Conservation (phyloP, 1,140 invertebrate genomes). For the Zaprionus inermis region DNA sequence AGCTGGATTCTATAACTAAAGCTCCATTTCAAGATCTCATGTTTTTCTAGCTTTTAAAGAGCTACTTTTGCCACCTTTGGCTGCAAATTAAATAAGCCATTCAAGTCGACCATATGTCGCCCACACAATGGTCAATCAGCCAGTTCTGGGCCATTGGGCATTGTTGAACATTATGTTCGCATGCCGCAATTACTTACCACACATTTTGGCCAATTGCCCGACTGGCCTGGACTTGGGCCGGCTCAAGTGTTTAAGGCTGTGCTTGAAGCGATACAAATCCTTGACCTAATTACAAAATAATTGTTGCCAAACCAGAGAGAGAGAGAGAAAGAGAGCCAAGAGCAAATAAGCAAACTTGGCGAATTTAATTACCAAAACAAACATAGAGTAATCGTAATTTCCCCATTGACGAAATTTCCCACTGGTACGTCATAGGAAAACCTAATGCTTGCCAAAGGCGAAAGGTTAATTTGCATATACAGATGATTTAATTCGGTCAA, state of each 20-base stretch:
- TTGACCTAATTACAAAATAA: constrained; percentile 82
- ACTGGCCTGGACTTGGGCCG: constrained; percentile 25
- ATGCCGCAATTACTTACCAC: constrained; percentile 73
- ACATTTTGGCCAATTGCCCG: constrained; percentile 41
- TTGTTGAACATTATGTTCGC: constrained; percentile 52
- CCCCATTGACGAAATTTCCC: constrained; percentile 19
- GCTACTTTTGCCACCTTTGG: background rate
- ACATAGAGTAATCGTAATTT: constrained; percentile 58
- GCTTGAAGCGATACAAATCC: constrained; percentile 67
- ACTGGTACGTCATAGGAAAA: constrained; percentile 1
- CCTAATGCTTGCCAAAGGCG: constrained; percentile 25
- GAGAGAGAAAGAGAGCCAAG: constrained; percentile 2
- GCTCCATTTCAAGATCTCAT: background rate
- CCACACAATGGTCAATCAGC: constrained; percentile 31
- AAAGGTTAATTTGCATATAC: constrained; percentile 36
- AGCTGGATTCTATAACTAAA: background rate
- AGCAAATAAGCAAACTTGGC: constrained; percentile 43
- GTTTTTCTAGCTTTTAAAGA: background rate
- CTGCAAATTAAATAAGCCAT: constrained; percentile 16
- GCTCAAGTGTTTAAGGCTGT: constrained; percentile 20
- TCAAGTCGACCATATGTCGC: constrained; percentile 7
- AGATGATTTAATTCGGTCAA: constrained; percentile 14
- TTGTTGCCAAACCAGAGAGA: constrained; percentile 63
- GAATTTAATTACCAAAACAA: constrained; percentile 81
- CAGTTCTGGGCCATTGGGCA: constrained; percentile 25